These are phyloP conservation scores for Arizona elegans DNA, from an alignment of 2,113 vertebrate genomes.

Conservation along the genomic window DNA sequence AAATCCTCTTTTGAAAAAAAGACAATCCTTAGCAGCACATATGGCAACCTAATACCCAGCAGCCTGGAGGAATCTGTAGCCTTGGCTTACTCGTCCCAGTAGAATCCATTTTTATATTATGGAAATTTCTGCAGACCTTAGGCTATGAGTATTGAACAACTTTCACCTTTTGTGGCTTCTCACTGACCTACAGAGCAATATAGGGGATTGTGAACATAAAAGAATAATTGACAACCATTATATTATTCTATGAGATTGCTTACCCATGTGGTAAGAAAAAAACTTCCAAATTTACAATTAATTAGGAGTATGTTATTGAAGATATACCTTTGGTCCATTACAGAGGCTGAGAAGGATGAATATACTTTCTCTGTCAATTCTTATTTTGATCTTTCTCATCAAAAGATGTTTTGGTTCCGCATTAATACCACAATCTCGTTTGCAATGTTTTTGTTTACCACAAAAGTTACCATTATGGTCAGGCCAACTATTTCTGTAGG, in stretches of 20 bases:
- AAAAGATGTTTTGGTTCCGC: not conserved
- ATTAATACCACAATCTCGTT: not conserved
- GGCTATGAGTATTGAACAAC: conserved; percentile 75
- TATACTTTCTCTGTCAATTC: not conserved
- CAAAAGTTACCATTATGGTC: not conserved
- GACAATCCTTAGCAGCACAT: conserved; percentile 29
- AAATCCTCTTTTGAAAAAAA: not conserved
- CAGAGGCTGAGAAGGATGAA: conserved; percentile 12
- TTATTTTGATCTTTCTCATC: not conserved
- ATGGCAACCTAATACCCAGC: conserved; percentile 41
- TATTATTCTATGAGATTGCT: conserved; percentile 66
- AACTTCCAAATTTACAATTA: conserved; percentile 53
- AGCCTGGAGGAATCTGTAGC: conserved; percentile 56
- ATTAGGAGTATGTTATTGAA: conserved; percentile 57
- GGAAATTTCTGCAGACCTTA: conserved; percentile 76
- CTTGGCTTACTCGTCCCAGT: conserved; percentile 64
- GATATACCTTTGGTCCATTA: conserved; percentile 37
- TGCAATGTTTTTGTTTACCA: not conserved
- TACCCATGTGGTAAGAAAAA: conserved; percentile 60
- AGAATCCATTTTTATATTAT: conserved; percentile 69
- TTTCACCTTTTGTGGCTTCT: conserved; percentile 71
- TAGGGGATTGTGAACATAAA: conserved; percentile 72
- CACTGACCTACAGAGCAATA: conserved; percentile 71
- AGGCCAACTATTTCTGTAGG: not conserved
- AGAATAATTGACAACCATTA: conserved; percentile 68